phyloP scores from a whole-genome alignment of 2,113 vertebrate species.

The Sakesphorus luctuosus region DNA sequence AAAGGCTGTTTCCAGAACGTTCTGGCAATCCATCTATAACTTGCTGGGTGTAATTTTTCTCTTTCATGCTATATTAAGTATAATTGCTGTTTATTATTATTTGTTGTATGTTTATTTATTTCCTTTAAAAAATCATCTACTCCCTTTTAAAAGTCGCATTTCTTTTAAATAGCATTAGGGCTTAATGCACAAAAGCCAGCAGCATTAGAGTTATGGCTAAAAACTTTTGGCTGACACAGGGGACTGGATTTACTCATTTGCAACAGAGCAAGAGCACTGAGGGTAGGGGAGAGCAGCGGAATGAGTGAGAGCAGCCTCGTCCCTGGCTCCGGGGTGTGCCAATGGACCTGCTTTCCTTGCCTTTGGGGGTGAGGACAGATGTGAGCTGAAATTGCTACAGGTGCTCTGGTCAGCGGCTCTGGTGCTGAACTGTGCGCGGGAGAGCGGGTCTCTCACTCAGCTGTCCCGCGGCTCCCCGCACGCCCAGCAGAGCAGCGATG shows the following conservation, averaged over 20 bases:
- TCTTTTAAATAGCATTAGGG: neutral
- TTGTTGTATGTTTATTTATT: neutral
- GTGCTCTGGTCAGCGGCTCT: neutral
- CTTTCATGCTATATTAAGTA: neutral
- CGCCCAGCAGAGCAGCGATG: fast-evolving
- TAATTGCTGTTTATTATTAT: neutral
- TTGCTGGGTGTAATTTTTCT: neutral
- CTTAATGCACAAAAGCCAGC: neutral
- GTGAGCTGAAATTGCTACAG: fast-evolving
- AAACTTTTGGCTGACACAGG: neutral
- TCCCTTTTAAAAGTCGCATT: neutral
- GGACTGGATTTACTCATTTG: neutral
- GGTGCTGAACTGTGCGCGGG: fast-evolving
- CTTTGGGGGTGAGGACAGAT: neutral
- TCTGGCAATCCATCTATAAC: neutral
- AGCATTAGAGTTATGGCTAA: neutral
- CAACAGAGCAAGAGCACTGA: neutral
- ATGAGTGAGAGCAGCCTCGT: fast-evolving
- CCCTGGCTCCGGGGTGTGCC: fast-evolving
- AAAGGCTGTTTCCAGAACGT: neutral
- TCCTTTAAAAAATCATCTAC: neutral
- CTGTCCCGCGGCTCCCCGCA: fast-evolving
- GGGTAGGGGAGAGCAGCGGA: neutral
- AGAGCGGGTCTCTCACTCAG: fast-evolving
- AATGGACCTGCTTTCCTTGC: fast-evolving